Conservation (phyloP, 2,888 invertebrate genomes). For the Agelastica alni region DNA sequence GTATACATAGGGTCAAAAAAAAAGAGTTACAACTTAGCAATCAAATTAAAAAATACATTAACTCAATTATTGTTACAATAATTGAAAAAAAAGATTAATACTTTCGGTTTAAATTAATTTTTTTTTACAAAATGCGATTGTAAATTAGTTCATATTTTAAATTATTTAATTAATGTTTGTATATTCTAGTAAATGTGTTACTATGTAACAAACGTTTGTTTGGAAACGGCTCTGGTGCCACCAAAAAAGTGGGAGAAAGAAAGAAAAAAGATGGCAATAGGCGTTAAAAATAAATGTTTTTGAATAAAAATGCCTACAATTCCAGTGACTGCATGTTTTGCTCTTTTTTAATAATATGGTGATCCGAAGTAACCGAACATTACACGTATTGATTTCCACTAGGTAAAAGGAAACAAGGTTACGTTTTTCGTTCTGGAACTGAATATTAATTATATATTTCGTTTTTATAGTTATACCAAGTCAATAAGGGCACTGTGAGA, state of each 20-base stretch:
- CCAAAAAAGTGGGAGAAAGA: conserved; percentile 42
- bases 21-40: background rate
- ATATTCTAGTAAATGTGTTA: no score
- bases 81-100: background rate
- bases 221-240: no score
- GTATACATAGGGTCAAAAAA: background rate
- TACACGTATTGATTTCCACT: conserved; percentile 37
- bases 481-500: no score
- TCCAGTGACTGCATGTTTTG: conserved; percentile 40
- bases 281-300: conserved; percentile 45
- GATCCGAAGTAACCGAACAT: conserved; percentile 27
- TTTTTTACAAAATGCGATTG: no score
- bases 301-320: conserved; percentile 44
- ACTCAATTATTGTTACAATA: background rate
- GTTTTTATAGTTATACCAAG: background rate
- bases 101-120: no score
- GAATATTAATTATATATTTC: conserved; percentile 5
- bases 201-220: no score
- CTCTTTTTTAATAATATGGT: conserved; percentile 43
- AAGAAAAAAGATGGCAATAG: conserved; percentile 53
- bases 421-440: conserved; percentile 13
- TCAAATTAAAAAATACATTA: background rate
- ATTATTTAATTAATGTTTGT: no score
- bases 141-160: no score
- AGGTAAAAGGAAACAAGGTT: conserved; percentile 4